Evolutionary conservation across 2,888 invertebrate genomes (phyloP).

Genomic region (Drosophila villosipedis): DNA sequence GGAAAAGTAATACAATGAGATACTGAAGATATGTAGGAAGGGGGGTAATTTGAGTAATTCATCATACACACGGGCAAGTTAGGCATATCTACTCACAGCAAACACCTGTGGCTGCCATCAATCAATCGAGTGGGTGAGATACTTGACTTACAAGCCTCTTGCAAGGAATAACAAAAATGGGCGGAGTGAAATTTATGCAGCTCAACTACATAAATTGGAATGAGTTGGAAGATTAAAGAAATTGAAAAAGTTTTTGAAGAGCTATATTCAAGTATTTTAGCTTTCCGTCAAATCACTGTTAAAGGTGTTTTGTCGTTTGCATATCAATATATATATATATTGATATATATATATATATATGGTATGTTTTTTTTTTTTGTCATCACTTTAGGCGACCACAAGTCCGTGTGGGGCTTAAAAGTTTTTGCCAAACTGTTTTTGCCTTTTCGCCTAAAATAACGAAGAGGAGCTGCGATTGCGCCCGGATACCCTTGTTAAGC

Average conservation of each 20-base stretch:
- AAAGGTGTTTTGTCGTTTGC: constrained; percentile 10
- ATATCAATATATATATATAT: constrained; percentile 1
- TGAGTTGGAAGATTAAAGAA: constrained; percentile 44
- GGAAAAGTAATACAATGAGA: constrained; percentile 55
- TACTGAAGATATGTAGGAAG: background rate
- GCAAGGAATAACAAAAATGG: constrained; percentile 34
- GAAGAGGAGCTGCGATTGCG: constrained; percentile 46
- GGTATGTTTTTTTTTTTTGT: background rate
- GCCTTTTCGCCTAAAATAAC: constrained; percentile 65
- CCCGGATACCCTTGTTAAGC: constrained; percentile 61
- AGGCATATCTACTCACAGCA: constrained; percentile 22
- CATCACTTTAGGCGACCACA: constrained; percentile 39
- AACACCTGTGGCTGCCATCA: constrained; percentile 68
- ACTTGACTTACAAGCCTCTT: constrained; percentile 45
- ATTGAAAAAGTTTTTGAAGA: constrained; percentile 46
- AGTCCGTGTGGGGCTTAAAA: constrained; percentile 55
- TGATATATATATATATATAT: background rate
- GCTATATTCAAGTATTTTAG: background rate
- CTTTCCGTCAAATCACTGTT: constrained; percentile 3
- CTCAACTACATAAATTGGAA: constrained; percentile 14
- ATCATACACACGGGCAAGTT: constrained; percentile 55
- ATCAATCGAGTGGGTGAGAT: constrained; percentile 33
- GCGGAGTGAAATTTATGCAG: constrained; percentile 9
- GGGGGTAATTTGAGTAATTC: constrained; percentile 54
- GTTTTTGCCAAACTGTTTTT: constrained; percentile 52